A percentile compares a stretch with the other conserved stretches of the same genome.
phyloP scores from a whole-genome alignment of 1,140 invertebrate species.

The Brachionus koreanus region DNA sequence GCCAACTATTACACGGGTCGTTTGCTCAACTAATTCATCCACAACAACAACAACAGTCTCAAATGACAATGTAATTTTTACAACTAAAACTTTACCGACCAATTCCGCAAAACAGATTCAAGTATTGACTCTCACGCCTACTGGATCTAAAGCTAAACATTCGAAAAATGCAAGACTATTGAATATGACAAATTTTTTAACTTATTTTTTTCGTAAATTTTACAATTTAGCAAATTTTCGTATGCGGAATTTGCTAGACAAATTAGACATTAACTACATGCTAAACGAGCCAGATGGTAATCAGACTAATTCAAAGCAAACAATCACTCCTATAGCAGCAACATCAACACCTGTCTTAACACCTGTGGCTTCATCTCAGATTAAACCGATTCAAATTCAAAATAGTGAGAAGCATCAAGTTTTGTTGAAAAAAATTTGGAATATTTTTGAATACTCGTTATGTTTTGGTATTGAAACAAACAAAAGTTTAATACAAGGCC shows the following conservation, averaged over 20 bases:
- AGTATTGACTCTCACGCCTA: conserved; percentile 7
- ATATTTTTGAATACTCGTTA: conserved; percentile 19
- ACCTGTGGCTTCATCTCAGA: conserved; percentile 5
- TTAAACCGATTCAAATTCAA: neutral
- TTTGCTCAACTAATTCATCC: conserved; percentile 14
- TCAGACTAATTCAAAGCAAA: neutral
- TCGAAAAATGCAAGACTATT: neutral
- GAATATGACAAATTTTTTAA: conserved; percentile 21
- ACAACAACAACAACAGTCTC: conserved; percentile 4
- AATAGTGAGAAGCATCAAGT: neutral
- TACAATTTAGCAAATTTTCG: neutral
- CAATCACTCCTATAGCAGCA: neutral
- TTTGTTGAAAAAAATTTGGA: conserved; percentile 2
- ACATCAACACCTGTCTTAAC: conserved; percentile 4
- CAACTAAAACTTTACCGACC: neutral
- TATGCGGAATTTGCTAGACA: neutral
- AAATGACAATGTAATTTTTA: neutral
- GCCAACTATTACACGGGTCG: neutral
- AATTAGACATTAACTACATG: neutral
- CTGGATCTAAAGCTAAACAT: neutral
- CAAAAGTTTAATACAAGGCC: neutral
- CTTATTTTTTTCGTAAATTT: conserved; percentile 30
- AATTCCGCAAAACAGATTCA: conserved; percentile 8
- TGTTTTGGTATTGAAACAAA: neutral
- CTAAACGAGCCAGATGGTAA: neutral